Conservation (phyloP, 2,797 vertebrate species). For the Lepilemur ruficaudatus region DNA sequence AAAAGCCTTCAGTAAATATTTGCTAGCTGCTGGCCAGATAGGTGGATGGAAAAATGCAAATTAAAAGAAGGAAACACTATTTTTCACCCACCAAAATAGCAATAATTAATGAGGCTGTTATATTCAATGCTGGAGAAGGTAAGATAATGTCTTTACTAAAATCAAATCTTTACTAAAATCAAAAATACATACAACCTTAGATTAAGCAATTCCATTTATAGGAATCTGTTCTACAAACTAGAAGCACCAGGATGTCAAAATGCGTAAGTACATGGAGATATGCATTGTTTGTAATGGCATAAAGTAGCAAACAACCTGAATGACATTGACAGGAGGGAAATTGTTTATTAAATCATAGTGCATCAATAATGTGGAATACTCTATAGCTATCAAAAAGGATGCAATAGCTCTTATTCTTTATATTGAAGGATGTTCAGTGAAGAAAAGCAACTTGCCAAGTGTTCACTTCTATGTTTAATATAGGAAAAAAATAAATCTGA, state of each 20-base stretch:
- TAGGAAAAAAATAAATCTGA: neutral
- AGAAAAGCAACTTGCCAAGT: neutral
- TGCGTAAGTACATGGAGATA: neutral
- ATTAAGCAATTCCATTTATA: neutral
- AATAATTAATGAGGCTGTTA: neutral
- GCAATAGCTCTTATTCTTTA: neutral
- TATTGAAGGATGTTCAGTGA: neutral
- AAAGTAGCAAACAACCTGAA: neutral
- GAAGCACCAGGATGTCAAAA: neutral
- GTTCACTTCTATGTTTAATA: neutral
- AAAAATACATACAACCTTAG: neutral
- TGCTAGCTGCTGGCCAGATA: neutral
- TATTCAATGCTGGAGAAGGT: neutral
- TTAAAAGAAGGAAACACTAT: neutral
- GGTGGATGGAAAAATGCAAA: neutral
- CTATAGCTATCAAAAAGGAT: neutral
- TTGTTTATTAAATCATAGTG: neutral
- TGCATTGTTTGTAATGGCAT: neutral
- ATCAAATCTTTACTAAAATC: conserved; percentile 46
- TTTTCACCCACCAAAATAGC: neutral
- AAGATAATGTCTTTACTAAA: conserved; percentile 34
- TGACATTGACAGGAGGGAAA: neutral
- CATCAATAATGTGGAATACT: neutral
- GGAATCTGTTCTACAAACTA: neutral
- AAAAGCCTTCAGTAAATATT: neutral